Base-by-base conservation (phyloP, 2,888 invertebrate genomes). In the Periphyllus acericola region DNA sequence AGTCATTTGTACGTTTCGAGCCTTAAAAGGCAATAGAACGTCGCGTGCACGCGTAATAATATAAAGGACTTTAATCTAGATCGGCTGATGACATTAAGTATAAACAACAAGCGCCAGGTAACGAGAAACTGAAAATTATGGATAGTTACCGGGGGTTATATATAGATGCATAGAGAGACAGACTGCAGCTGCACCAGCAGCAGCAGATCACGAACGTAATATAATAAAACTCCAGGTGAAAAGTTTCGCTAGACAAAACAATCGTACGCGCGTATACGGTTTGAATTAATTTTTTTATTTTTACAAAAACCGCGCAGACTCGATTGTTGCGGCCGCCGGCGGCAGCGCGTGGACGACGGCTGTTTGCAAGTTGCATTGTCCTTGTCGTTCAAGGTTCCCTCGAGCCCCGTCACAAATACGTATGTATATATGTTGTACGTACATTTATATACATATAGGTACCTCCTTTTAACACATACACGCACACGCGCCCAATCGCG, bases 361-460 rank as follows among this genome's bases (percentile, higher is more conserved):
- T 52, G 29, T 76, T 83, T 32, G 66, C 75, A 76, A 84, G 66
- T 76, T 66, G 66, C 84, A 32, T 76, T 84, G 84, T 84, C 66
- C 66, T 84, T 76, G 84, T 76, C 32, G 19, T 84, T 84, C 84
- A 84, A 84, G 84, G 84, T 75, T 66, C 32, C 66, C 60, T 17
- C 60, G 11, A 32, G 36, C 40, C 29, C 40, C 29, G 60, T 40
- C 66, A 40, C 17, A 60, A n/a, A 55, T 55, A 55, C 25, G 25
- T 40, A 74, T 36, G 34, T 74, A 46, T 40, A 25, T 74, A 25
- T 40, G 21, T 36, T 5, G 5, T 9, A 11, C 8, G 25, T 46
- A 46, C 14, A n/a, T n/a, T n/a, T n/a, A 14, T 36, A 6, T 5
- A 36, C 6, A 36, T 36, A 36, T 36, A 36, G 36, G 3, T 46